Evolutionary conservation across 2,797 vertebrate species (phyloP).

Genomic region (Chloroceryle inda): DNA sequence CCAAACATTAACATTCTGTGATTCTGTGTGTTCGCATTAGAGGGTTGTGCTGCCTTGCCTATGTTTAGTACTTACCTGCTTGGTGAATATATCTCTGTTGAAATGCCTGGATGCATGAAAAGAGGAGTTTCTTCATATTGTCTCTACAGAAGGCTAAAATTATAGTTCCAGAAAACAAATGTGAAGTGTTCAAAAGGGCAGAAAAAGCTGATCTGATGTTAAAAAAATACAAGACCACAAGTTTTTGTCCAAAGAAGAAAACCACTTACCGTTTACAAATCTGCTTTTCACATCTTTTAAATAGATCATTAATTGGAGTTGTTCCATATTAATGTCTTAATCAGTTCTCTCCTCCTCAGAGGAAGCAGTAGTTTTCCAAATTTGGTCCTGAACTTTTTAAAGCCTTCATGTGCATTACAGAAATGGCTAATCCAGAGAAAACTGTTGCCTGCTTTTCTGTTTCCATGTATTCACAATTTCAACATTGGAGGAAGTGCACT

Average conservation of each 20-base stretch:
- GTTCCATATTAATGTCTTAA: neutral
- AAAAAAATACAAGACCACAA: neutral
- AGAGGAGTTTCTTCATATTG: neutral
- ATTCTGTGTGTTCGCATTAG: neutral
- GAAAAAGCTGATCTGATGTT: neutral
- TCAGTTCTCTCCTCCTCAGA: neutral
- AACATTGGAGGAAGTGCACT: neutral
- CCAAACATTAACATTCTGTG: too few relatives aligned
- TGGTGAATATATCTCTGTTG: neutral
- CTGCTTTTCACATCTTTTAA: neutral
- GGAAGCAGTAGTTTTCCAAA: neutral
- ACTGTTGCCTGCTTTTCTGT: conserved; percentile 4
- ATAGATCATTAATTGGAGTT: neutral
- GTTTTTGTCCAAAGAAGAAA: neutral
- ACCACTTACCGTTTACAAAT: neutral
- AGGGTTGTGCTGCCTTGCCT: neutral
- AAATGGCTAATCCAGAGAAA: conserved; percentile 36
- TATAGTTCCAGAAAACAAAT: neutral
- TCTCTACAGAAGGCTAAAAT: neutral
- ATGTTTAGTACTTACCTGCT: neutral
- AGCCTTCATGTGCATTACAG: neutral
- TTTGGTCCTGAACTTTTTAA: conserved; percentile 14
- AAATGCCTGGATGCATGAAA: neutral
- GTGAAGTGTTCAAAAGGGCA: neutral
- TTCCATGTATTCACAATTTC: conserved; percentile 27